Percentiles rank a stretch among this genome's conserved stretches.
Conservation (phyloP, 35 echinoderm and acorn worm genomes). For the Apostichopus japonicus region DNA sequence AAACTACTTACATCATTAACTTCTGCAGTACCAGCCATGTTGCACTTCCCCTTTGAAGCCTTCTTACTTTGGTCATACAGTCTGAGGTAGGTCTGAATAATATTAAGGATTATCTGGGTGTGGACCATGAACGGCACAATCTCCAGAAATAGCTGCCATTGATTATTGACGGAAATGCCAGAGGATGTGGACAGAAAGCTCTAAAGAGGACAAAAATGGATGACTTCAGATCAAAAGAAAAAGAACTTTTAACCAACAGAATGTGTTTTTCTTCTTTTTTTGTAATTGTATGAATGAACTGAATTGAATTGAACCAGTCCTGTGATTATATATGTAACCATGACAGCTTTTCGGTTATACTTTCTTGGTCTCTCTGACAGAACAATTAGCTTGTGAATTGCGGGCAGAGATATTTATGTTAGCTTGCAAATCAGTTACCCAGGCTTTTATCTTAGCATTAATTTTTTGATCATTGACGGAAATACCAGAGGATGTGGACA, state of each 20-base stretch:
- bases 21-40: background rate
- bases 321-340: too few species aligned
- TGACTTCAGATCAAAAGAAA: background rate
- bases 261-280: too few species aligned
- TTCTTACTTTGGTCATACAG: slow-evolving; percentile 10
- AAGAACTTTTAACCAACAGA: too few species aligned
- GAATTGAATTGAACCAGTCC: too few species aligned
- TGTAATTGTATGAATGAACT: too few species aligned
- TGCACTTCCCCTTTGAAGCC: background rate
- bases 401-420: too few species aligned
- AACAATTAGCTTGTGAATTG: too few species aligned
- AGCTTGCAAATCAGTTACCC: too few species aligned
- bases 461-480: background rate
- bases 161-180: background rate
- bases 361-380: too few species aligned
- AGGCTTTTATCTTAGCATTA: too few species aligned
- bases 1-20: slow-evolving; percentile 14
- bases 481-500: background rate
- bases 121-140: slow-evolving; percentile 20
- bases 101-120: slow-evolving; percentile 1
- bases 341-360: too few species aligned
- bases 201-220: background rate
- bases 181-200: background rate
- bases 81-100: slow-evolving; percentile 39
- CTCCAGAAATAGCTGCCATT: slow-evolving; percentile 1